Base-by-base conservation (phyloP, 1,140 invertebrate species). In the Nephila pilipes region DNA sequence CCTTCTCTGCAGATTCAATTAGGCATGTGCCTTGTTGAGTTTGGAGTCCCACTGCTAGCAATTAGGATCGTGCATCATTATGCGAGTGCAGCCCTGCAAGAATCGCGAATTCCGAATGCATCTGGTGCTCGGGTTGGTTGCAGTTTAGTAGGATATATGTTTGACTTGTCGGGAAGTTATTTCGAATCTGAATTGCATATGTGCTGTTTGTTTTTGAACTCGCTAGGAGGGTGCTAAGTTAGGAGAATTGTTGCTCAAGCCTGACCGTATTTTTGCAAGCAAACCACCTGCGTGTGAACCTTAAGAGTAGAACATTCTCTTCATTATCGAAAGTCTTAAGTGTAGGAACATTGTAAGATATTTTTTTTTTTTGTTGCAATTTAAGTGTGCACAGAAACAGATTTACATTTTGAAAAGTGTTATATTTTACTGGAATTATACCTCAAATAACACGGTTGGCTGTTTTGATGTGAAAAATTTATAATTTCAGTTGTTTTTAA, bases 1-100 rank as follows among this genome's bases (percentile, higher is more conserved):
- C 80, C 18, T 83, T 54, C 18, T 63, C 80, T 57, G 60, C n/a
- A 10, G 87, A 89, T 89, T 89, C 87, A 89, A 89, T 89, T 89
- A 89, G 69, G n/a, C 38, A 8, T 46, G 18, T 12, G 60, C 8
- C 22, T 57, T 54, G 32, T 58, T 69, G 57, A 22, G 58, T 36
- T 16, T 25, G 14, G 54, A 57, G 60, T 60, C 85, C 85, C 58
- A 60, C 85, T 69, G 60, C 38, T 65, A 65, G 60, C 65, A 87
- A 69, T 87, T 25, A 65, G 36, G 22, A 69, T 36, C 8, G 29
- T 5, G 69, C 69, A 36, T 75, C 69, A 16, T 75, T 75, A 75
- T 75, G 69, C 32, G 29, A 36, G 69, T 25, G 46, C 63, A 25
- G 63, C 63, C 63, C 25, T 29, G 25, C 22, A n/a, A 14, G 63